phyloP scores from a whole-genome alignment of 2,113 vertebrate species.

The Carassius gibelio region DNA sequence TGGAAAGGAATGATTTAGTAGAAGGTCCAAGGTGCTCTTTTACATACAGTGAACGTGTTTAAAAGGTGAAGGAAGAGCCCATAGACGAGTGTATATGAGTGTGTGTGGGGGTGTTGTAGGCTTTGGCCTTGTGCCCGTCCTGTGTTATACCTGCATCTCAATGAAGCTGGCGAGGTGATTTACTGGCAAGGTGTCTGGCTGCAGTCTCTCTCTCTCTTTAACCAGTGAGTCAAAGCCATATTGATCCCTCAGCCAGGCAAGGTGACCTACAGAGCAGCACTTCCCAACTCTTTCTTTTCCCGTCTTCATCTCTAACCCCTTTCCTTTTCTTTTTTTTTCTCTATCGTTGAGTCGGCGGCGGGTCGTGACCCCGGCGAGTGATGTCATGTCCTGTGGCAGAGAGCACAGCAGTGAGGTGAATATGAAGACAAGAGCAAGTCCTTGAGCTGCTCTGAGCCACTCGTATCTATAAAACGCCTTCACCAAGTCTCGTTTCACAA shows the following conservation, averaged over 20 bases:
- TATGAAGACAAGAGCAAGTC: conserved; percentile 30
- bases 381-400: conserved; percentile 62
- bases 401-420: conserved; percentile 47
- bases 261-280: conserved; percentile 75
- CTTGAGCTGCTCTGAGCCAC: conserved; percentile 29
- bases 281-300: conserved; percentile 65
- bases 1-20: background rate
- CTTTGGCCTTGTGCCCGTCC: conserved; percentile 63
- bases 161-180: conserved; percentile 71
- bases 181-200: conserved; percentile 62
- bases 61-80: background rate
- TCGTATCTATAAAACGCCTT: conserved; percentile 33
- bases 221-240: conserved; percentile 73
- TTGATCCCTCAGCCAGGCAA: conserved; percentile 78
- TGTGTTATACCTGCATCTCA: conserved; percentile 75
- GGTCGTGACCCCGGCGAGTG: conserved; percentile 72
- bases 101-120: conserved; percentile 36
- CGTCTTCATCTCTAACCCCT: conserved; percentile 64
- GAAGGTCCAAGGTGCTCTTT: background rate
- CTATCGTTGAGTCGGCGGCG: conserved; percentile 63
- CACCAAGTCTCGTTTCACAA: background rate
- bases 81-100: background rate
- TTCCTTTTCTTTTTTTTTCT: conserved; percentile 25
- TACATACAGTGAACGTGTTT: background rate
- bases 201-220: conserved; percentile 59